Evolutionary conservation across 2,888 invertebrate species (phyloP), one percentile per base, ranked within the genome.

Genomic region (Troides oblongomaculatus): DNA sequence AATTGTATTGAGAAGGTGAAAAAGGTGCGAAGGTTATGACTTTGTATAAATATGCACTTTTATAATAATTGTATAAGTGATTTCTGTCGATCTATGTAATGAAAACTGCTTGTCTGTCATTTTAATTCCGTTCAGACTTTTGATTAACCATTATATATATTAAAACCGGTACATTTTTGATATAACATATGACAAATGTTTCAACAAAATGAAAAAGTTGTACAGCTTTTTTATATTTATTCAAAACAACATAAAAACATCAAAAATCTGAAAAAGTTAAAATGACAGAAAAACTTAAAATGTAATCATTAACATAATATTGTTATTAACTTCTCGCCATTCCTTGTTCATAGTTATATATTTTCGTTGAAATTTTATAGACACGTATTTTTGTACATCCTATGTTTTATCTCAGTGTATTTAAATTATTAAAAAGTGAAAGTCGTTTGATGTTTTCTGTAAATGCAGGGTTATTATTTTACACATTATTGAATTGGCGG

Each of bases 251-350:
- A 53, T n/a, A 53, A 53, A 53, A 53, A 50, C 50, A 50, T 17
- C 18, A 50, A n/a, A 53, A 53, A 53, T 8, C 5, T 53, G 53
- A 53, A 53, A 53, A 61, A 69, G 64, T 39, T 69, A 62, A 65
- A 65, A 69, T 69, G 69, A 62, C 65, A 65, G 69, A 5, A 30
- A 46, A 67, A 17, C 36, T 60, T 67, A 14, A 66, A 60, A 46
- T 65, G 70, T 74, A 73, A 74, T 71, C 71, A 75, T 73, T 75
- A 70, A 73, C 74, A 74, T 75, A 70, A 72, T 78, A 73, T 75
- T 75, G 74, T 77, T 76, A 75, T 76, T 76, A 77, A 80, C 83
- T 82, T 83, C 80, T 84, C 82, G 83, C 79, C 86, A 87, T 86
- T 87, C 84, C 84, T 81, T 81, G 77, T 82, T 73, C 72, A 79